Base-by-base conservation (phyloP, 1,140 invertebrate genomes). In the Elymnias hypermnestra region DNA sequence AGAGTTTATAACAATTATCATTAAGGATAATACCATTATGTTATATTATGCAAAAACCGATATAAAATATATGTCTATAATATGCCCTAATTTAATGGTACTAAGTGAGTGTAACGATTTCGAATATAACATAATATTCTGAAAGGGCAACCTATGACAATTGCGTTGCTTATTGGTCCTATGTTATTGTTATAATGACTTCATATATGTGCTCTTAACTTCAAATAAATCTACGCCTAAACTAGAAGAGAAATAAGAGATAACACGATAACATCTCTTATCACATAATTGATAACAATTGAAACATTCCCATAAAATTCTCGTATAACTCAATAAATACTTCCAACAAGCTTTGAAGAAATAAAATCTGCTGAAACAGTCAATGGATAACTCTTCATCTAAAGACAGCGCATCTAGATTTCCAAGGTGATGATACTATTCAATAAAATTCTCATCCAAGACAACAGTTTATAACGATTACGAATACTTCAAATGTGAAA, bases 131-230 rank as follows among this genome's bases (percentile, higher is more conserved):
- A 44, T 39, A 51, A 39, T 51, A 51, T 41, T 35, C 25, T 39
- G 22, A 44, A 44, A 10, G 36, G 41, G 41, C 35, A 51, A 54
- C 36, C 28, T 40, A 49, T 44, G 26, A 44, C 49, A 53, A 44
- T 44, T 31, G 45, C 40, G 40, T 52, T 48, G 49, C 48, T 35
- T 39, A 37, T 56, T 56, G 53, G 53, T 56, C 53, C 53, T 56
- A 56, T 36, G 21, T 52, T 56, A 47, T 52, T 47, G 43, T 56
- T 47, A 18, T 42, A 14, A 40, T 45, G 49, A 52, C 28, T 19
- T 41, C 40, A 17, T 21, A 33, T 40, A 42, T 37, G 48, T 40
- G 45, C 19, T 10, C 9, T 18, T n/a, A n/a, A 38, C 15, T 39
- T 35, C 12, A 23, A 25, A 31, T 29, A 31, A 12, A 9, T 33